Evolutionary conservation across 2,888 invertebrate species (phyloP).

Genomic region (Busseola fusca): DNA sequence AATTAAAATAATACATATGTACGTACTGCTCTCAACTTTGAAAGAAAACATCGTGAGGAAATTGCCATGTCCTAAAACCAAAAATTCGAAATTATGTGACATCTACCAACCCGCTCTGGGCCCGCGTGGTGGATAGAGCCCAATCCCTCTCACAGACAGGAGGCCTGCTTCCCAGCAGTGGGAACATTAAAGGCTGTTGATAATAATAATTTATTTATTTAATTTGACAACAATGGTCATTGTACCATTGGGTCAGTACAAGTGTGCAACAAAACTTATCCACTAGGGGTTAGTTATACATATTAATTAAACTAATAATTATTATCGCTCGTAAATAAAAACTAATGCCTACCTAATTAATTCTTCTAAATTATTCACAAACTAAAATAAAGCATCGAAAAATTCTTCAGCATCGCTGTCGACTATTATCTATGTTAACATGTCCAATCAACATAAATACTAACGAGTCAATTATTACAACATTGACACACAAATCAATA

Average conservation of each 20-base stretch:
- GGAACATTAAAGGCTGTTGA: background rate
- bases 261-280: no score
- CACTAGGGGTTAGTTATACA: no score
- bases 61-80: background rate
- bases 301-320: no score
- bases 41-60: background rate
- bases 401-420: background rate
- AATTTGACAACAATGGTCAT: no score
- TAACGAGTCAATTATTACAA: conserved; percentile 35
- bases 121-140: background rate
- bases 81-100: background rate
- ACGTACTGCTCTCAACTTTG: background rate
- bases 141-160: background rate
- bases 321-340: background rate
- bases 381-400: background rate
- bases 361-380: background rate
- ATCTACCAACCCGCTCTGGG: background rate
- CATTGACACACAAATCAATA: conserved; percentile 53
- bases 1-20: background rate
- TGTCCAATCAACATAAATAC: conserved; percentile 39
- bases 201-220: no score
- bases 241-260: no score
- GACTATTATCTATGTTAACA: conserved; percentile 14
- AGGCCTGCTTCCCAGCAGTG: background rate
- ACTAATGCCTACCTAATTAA: background rate